Evolutionary conservation across 2,113 vertebrate species (phyloP), one percentile per base, ranked within the genome.

Genomic region (Burhinus bistriatus): DNA sequence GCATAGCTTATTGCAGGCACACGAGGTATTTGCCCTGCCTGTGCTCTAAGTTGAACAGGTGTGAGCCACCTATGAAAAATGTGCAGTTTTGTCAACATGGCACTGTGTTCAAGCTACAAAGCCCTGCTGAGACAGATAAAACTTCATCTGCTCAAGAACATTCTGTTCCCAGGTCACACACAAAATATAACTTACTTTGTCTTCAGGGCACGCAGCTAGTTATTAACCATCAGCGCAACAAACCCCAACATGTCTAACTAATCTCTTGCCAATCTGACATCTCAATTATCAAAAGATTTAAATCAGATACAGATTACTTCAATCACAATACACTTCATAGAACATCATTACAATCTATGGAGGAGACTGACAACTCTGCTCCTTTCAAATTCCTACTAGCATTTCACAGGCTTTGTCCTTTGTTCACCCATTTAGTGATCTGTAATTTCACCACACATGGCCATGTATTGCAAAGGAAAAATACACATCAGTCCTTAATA

Each of bases 191-290:
- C 32, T 55, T 69, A 44, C 69, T 96, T 71, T 45, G 79, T 34
- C 95, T 89, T 85, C 90, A 55, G 69, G 93, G 59, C 88, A 98
- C 26, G 5, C 54, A 97, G 85, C 62, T 61, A 77, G 64, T 71
- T 80, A 96, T 78, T 94, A 97, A 72, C 57, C 47, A 61, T 4
- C 40, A 27, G 52, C 34, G 51, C 80, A 70, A 85, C 51, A 82
- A 96, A 85, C 69, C 71, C 96, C 94, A 95, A 92, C 93, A 93
- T 32, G 89, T 97, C 98, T 98, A 93, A 90, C 98, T 98, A 98
- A 98, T 99, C 98, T 98, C 96, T 96, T 97, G 95, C 97, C 97
- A 98, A 97, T 98, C 96, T 98, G 98, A 98, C 98, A 98, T 98
- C 98, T 98, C 98, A 98, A 98, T 98, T 98, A 97, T 68, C 88